These are phyloP conservation scores for Platygyra sinensis DNA, from an alignment of 64 coral and sea anemone species.

Conservation along the genomic window DNA sequence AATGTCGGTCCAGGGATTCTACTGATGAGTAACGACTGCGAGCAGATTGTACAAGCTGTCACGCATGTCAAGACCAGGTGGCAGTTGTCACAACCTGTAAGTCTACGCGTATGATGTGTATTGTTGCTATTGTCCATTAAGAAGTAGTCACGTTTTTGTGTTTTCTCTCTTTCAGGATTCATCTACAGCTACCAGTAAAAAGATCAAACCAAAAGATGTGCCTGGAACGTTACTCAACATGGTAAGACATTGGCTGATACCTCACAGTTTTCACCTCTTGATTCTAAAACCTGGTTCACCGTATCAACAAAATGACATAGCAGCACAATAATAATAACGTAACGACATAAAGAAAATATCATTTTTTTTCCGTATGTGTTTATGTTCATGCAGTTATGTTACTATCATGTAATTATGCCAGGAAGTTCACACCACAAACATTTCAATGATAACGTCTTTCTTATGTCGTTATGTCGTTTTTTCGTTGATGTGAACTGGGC, in stretches of 20 bases:
- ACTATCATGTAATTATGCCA: too few species aligned
- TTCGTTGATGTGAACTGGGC: too few species aligned
- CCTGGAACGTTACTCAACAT: conserved; percentile 94
- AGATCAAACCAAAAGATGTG: conserved; percentile 98
- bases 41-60: conserved; percentile 79
- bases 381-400: too few species aligned
- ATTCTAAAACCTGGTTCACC: too few species aligned
- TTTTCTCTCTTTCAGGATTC: conserved; percentile 52
- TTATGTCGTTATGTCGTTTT: neutral
- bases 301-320: too few species aligned
- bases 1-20: conserved; percentile 89
- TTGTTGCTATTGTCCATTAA: neutral
- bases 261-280: neutral
- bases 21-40: conserved; percentile 72
- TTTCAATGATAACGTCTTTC: neutral
- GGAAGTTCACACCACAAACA: neutral
- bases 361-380: too few species aligned
- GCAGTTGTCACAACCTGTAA: conserved; percentile 94
- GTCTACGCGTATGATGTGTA: neutral
- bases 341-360: too few species aligned
- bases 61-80: conserved; percentile 88
- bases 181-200: conserved; percentile 87
- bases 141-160: neutral
- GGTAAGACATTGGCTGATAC: conserved; percentile 40
- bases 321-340: too few species aligned